Conservation (phyloP, 1,140 invertebrate species). For the Augochlora pura region DNA sequence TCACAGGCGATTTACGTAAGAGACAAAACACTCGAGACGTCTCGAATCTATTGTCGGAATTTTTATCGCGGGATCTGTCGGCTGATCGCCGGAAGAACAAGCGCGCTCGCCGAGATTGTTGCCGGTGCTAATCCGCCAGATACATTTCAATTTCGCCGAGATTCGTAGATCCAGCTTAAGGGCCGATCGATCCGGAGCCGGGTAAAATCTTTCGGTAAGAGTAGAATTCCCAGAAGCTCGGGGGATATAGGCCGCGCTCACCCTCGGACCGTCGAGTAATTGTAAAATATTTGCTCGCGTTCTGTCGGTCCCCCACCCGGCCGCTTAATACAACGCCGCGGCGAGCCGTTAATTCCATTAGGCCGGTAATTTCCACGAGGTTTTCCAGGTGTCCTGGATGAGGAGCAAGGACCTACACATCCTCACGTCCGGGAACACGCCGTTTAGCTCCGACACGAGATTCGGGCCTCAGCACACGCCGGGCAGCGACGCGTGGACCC, state of each 20-base stretch:
- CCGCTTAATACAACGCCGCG: not conserved
- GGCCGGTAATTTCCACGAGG: not conserved
- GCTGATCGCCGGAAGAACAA: too few relatives aligned
- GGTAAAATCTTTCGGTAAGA: not conserved
- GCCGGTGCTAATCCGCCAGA: too few relatives aligned
- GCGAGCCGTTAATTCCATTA: constrained; percentile 18
- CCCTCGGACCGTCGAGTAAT: not conserved
- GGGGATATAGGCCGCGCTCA: not conserved
- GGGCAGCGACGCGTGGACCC: constrained; percentile 83
- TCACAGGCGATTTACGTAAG: too few relatives aligned
- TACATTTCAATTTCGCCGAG: too few relatives aligned
- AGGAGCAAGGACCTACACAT: constrained; percentile 87
- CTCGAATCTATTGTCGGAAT: too few relatives aligned
- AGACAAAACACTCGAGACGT: too few relatives aligned
- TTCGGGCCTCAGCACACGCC: constrained; percentile 82
- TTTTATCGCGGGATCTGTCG: too few relatives aligned
- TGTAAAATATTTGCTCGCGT: constrained; percentile 1
- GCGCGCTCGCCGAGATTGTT: too few relatives aligned
- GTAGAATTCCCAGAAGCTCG: not conserved
- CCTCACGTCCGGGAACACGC: constrained; percentile 84
- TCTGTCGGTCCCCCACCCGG: not conserved
- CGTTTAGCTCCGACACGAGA: constrained; percentile 87
- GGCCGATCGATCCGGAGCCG: too few relatives aligned
- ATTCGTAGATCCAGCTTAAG: too few relatives aligned
- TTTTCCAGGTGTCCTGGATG: constrained; percentile 88